A percentile compares a stretch with the other conserved stretches of the same genome.
phyloP scores from a whole-genome alignment of 2,113 vertebrate genomes.

The Oryzias javanicus region DNA sequence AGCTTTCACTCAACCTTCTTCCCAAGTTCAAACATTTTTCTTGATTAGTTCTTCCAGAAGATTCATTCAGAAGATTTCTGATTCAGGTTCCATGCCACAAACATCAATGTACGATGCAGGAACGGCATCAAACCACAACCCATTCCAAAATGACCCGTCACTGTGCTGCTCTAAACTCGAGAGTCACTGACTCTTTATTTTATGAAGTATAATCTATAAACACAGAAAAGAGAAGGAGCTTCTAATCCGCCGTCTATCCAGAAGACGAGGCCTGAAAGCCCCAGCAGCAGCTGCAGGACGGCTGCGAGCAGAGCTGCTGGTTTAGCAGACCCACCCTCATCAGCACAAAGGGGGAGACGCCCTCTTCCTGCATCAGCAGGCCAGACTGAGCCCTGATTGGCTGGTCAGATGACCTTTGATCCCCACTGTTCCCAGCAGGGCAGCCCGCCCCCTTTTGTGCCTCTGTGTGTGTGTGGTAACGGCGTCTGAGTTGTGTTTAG shows the following conservation, averaged over 20 bases:
- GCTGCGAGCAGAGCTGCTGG: conserved; percentile 59
- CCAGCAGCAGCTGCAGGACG: conserved; percentile 22
- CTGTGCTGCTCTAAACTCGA: too few species aligned
- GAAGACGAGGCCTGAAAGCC: conserved; percentile 5
- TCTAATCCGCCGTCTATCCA: conserved; percentile 1
- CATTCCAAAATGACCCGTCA: not conserved
- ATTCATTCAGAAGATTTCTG: conserved; percentile 9
- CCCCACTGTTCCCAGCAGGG: conserved; percentile 60
- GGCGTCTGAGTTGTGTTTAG: conserved; percentile 44
- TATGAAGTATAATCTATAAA: too few species aligned
- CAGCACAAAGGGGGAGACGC: conserved; percentile 62
- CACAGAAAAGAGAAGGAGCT: not conserved
- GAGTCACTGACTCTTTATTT: too few species aligned
- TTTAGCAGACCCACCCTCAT: conserved; percentile 71
- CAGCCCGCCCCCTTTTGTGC: conserved; percentile 43
- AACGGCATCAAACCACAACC: not conserved
- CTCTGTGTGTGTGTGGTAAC: conserved; percentile 15
- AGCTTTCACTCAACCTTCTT: not conserved
- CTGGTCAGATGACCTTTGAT: conserved; percentile 68
- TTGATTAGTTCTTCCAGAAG: conserved; percentile 28
- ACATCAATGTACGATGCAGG: conserved; percentile 4
- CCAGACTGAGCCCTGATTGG: conserved; percentile 59
- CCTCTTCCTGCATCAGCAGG: conserved; percentile 49
- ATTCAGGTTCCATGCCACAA: conserved; percentile 16
- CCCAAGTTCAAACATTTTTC: not conserved